Conservation (phyloP, 1,140 invertebrate species). For the Drosophila virilis region DNA sequence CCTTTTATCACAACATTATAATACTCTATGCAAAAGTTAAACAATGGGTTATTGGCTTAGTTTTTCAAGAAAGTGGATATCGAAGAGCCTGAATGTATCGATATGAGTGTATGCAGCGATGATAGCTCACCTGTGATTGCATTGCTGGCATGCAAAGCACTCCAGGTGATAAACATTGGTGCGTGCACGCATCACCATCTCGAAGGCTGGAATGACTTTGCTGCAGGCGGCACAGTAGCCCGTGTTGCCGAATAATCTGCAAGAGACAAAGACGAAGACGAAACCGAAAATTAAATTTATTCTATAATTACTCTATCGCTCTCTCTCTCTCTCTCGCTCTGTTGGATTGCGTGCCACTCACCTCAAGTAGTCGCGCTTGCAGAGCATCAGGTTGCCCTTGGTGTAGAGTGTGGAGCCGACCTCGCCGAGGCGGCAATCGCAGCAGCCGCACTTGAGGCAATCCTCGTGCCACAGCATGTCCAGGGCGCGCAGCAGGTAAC, state of each 20-base stretch:
- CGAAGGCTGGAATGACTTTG: slow-evolving; percentile 98
- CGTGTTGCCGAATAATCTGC: slow-evolving; percentile 93
- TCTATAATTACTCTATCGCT: background rate
- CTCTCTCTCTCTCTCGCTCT: background rate
- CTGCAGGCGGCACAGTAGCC: slow-evolving; percentile 97
- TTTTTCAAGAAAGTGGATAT: no score
- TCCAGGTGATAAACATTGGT: slow-evolving; percentile 98
- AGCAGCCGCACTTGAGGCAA: slow-evolving; percentile 98
- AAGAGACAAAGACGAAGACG: slow-evolving; percentile 34
- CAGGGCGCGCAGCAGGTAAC: slow-evolving; percentile 93
- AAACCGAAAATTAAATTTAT: background rate
- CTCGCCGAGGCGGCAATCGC: slow-evolving; percentile 97
- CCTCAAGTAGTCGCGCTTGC: slow-evolving; percentile 98
- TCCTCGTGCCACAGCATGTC: slow-evolving; percentile 99
- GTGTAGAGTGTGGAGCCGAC: slow-evolving; percentile 98
- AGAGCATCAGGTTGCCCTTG: slow-evolving; percentile 98
- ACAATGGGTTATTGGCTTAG: no score
- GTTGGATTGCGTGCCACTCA: slow-evolving; percentile 77
- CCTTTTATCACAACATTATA: no score
- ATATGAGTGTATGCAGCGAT: background rate
- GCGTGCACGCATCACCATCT: slow-evolving; percentile 99
- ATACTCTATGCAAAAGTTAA: no score
- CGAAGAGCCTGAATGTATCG: background rate
- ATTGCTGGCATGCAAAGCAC: slow-evolving; percentile 99
- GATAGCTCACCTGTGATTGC: slow-evolving; percentile 95